These are phyloP conservation scores for Anoura caudifer DNA, from an alignment of 2,113 vertebrate genomes.

Conservation along the genomic window DNA sequence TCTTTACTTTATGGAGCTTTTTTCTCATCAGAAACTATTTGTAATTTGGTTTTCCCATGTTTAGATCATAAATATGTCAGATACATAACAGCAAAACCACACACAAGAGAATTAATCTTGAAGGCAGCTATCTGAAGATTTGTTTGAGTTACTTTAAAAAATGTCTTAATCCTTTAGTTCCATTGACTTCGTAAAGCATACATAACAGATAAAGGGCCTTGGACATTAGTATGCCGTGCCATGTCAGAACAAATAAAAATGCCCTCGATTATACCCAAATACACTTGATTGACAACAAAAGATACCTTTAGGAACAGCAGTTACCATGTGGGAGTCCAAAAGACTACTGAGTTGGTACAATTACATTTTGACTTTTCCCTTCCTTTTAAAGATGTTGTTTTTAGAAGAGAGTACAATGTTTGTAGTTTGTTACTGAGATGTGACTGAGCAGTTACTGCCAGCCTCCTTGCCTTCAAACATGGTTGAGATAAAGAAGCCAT, in stretches of 20 bases:
- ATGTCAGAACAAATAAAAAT: slow-evolving; percentile 28
- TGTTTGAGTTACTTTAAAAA: slow-evolving; percentile 31
- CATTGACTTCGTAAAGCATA: background rate
- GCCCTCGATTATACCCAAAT: background rate
- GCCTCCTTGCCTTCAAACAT: background rate
- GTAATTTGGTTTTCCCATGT: slow-evolving; percentile 13
- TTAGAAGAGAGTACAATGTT: background rate
- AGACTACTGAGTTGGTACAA: background rate
- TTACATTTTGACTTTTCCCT: background rate
- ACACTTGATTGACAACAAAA: background rate
- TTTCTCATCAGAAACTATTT: slow-evolving; percentile 30
- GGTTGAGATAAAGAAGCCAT: slow-evolving; percentile 5
- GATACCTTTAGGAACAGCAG: background rate
- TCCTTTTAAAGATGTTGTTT: slow-evolving; percentile 22
- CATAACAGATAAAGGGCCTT: background rate
- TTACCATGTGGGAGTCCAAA: background rate
- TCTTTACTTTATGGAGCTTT: background rate
- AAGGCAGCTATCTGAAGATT: slow-evolving; percentile 11
- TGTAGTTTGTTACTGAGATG: background rate
- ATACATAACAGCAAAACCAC: background rate
- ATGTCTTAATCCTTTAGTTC: slow-evolving; percentile 2
- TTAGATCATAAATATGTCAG: slow-evolving; percentile 9
- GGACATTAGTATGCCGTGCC: background rate
- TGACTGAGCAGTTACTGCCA: background rate
- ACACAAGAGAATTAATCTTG: slow-evolving; percentile 15